Evolutionary conservation across 2,113 vertebrate genomes (phyloP), one percentile per base, ranked within the genome.

Genomic region (Mastomys coucha): DNA sequence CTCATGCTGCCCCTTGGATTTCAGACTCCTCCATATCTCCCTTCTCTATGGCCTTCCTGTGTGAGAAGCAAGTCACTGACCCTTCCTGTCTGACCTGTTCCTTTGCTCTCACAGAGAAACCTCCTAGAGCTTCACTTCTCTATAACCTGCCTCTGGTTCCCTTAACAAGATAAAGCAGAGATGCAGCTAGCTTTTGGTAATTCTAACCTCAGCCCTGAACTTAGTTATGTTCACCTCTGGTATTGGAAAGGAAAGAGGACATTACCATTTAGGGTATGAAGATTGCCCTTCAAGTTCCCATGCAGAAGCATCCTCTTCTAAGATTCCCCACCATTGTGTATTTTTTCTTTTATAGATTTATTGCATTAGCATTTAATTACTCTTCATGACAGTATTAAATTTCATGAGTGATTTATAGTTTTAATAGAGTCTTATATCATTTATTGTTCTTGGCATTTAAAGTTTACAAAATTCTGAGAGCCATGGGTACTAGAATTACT

Each of bases 351-450:
- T 89, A 58, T 93, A 80, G 91, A 96, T 93, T 96, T 95, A 95
- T 96, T 91, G 88, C 87, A 94, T 97, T 91, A 96, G 60, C 67
- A 28, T 87, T 97, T 98, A 97, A 97, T 98, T 97, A 96, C 53
- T 92, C 92, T 96, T 95, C 81, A 53, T 94, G 91, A 93, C 80
- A 93, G 82, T 93, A 97, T 98, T 97, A 97, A 97, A 90, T 96
- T 97, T 97, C 78, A 69, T 89, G 88, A 96, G 91, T 97, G 97
- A 97, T 98, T 97, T 96, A 95, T 95, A 97, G 96, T 94, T 96
- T 92, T 97, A 96, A 97, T 98, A 98, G 95, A 97, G 91, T 89
- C 78, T 89, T 92, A n/a, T 87, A 53, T 96, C 93, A 96, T 97
- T 97, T 96, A 98, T 97, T 91, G n/a, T 75, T 93, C 51, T 96